Evolutionary conservation across 2,888 invertebrate species (phyloP).

Genomic region (Andrena trimmerana): DNA sequence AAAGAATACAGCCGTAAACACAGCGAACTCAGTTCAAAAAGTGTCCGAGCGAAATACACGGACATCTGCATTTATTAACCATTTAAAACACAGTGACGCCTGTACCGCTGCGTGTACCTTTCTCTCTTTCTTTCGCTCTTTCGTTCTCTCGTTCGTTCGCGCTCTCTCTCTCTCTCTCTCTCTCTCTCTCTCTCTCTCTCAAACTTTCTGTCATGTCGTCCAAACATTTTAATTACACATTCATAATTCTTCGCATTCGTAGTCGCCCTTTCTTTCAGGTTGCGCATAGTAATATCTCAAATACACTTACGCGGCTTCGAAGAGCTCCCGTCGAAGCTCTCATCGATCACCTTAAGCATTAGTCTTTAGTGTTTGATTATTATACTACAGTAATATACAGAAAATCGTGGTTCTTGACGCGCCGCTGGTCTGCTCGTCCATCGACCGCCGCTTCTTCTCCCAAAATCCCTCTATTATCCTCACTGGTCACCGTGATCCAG

Average conservation of each 20-base stretch:
- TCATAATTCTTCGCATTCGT: slow-evolving; percentile 44
- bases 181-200: slow-evolving; percentile 38
- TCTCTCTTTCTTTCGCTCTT: slow-evolving; percentile 24
- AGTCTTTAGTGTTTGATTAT: slow-evolving; percentile 84
- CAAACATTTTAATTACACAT: slow-evolving; percentile 37
- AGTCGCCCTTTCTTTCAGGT: slow-evolving; percentile 59
- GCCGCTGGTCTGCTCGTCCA: slow-evolving; percentile 42
- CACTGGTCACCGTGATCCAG: not conserved
- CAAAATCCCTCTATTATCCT: not conserved
- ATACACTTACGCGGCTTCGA: slow-evolving; percentile 65
- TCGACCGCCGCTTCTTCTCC: not conserved
- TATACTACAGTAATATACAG: slow-evolving; percentile 83
- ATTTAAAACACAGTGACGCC: slow-evolving; percentile 72
- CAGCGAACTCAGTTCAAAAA: slow-evolving; percentile 70
- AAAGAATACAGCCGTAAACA: slow-evolving; percentile 55
- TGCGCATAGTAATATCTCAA: slow-evolving; percentile 66
- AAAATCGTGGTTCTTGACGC: slow-evolving; percentile 68
- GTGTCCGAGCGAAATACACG: slow-evolving; percentile 67
- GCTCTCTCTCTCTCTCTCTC: not conserved
- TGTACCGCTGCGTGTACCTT: slow-evolving; percentile 60
- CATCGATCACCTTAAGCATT: slow-evolving; percentile 82
- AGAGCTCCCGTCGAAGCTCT: slow-evolving; percentile 41
- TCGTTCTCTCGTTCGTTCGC: slow-evolving; percentile 43
- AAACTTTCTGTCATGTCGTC: slow-evolving; percentile 42
- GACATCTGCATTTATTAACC: slow-evolving; percentile 77